Evolutionary conservation across 2,888 invertebrate species (phyloP).

Genomic region (Rhamnusium bicolor): DNA sequence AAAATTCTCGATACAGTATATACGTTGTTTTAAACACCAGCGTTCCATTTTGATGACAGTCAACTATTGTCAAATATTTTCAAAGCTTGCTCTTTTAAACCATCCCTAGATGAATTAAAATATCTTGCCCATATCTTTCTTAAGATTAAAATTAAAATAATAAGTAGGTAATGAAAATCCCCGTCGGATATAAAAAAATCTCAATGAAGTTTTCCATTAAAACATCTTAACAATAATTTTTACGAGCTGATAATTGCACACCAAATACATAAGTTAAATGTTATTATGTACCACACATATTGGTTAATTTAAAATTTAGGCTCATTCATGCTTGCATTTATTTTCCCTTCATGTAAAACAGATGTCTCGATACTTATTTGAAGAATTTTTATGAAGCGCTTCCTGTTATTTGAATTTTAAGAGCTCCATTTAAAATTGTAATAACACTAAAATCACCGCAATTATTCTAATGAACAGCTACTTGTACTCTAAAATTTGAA

Average conservation of each 20-base stretch:
- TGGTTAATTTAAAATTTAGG: conserved; percentile 14
- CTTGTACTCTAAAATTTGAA: too few species aligned
- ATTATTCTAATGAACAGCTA: background rate
- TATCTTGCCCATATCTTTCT: too few species aligned
- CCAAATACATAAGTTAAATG: background rate
- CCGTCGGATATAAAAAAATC: too few species aligned
- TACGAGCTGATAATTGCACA: conserved; percentile 13
- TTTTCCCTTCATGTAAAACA: conserved; percentile 2
- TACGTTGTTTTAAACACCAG: too few species aligned
- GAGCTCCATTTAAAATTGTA: conserved; percentile 24
- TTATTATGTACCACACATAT: conserved; percentile 12
- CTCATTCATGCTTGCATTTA: conserved; percentile 25
- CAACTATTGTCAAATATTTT: too few species aligned
- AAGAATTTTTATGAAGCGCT: conserved; percentile 36
- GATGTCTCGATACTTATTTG: conserved; percentile 31
- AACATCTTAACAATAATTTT: conserved; percentile 3
- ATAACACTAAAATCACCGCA: conserved; percentile 26
- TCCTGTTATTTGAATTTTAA: conserved; percentile 35
- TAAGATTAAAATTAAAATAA: too few species aligned
- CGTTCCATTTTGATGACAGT: too few species aligned
- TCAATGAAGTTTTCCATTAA: conserved; percentile 30
- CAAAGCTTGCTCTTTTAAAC: too few species aligned
- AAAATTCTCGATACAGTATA: too few species aligned
- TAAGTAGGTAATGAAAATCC: too few species aligned
- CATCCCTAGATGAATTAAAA: too few species aligned